phyloP scores from a whole-genome alignment of 2,113 vertebrate genomes.

The Ornithorhynchus anatinus region DNA sequence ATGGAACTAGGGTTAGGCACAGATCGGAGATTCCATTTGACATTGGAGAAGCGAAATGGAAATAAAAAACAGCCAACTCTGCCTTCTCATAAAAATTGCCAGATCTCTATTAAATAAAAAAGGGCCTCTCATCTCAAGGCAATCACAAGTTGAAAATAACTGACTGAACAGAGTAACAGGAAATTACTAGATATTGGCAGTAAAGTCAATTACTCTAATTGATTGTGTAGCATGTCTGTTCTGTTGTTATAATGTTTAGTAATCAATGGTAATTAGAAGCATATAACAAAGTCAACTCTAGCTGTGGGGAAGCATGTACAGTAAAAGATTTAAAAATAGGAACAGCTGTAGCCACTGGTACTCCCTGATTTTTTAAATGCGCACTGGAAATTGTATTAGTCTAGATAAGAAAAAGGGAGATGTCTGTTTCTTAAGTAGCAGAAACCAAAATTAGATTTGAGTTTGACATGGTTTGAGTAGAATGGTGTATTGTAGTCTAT shows the following conservation, averaged over 20 bases:
- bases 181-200: constrained; percentile 65
- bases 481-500: neutral
- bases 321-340: constrained; percentile 37
- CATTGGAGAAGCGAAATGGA: neutral
- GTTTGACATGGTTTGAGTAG: constrained; percentile 42
- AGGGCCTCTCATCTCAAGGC: neutral
- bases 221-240: constrained; percentile 45
- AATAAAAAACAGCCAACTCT: neutral
- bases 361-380: constrained; percentile 50
- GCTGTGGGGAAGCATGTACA: constrained; percentile 26
- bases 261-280: constrained; percentile 45
- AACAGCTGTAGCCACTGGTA: constrained; percentile 46
- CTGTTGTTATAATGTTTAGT: constrained; percentile 48
- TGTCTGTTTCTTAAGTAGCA: constrained; percentile 55
- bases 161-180: constrained; percentile 45
- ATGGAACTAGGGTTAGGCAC: neutral
- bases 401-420: constrained; percentile 56
- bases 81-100: neutral
- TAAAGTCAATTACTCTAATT: constrained; percentile 56
- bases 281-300: constrained; percentile 49
- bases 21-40: neutral
- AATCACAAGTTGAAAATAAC: constrained; percentile 44
- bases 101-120: constrained; percentile 5
- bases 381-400: constrained; percentile 52
- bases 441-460: constrained; percentile 47